Evolutionary conservation across 2,113 vertebrate genomes (phyloP), one percentile per base, ranked within the genome.

Genomic region (Ictalurus furcatus): DNA sequence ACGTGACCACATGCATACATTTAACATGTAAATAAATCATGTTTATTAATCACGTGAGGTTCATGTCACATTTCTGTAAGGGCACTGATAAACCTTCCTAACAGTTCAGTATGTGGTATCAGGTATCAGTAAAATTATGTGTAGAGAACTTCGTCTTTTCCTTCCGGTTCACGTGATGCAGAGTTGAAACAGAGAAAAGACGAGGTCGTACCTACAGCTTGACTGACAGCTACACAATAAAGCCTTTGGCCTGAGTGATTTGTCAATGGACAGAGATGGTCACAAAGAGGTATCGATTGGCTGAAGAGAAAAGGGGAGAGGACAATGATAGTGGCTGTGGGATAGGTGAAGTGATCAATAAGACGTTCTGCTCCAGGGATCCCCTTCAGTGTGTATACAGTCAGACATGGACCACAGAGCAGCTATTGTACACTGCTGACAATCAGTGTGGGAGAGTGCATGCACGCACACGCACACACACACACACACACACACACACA

Each of bases 221-320:
- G 95, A 96, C 80, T 96, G 96, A 95, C 95, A 95, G 92, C 87
- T 89, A 40, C 44, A 96, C 93, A 95, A 94, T 87, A 88, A 94
- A 91, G 88, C 91, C 92, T 92, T 89, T 90, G 91, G 90, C 79
- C 92, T 91, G 95, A 94, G 94, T 94, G 94, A 96, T 96, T 96
- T 95, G 94, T 95, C 94, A 95, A 91, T 94, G 94, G 93, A 92
- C 94, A 92, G 92, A 92, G 93, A 94, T 93, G 93, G 86, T 92
- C 93, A 96, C 95, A 96, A 96, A 95, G 95, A 94, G 92, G 92
- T 94, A 96, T 96, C 96, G 96, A 96, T 95, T 94, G 91, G 90
- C 87, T 82, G 91, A 48, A 91, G 91, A 94, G 92, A 94, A 93
- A 94, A 92, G 87, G 87, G 61, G 74, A 74, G 90, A 90, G 90